Base-by-base conservation (phyloP, 2,888 invertebrate genomes). In the Vesta saturnalis region DNA sequence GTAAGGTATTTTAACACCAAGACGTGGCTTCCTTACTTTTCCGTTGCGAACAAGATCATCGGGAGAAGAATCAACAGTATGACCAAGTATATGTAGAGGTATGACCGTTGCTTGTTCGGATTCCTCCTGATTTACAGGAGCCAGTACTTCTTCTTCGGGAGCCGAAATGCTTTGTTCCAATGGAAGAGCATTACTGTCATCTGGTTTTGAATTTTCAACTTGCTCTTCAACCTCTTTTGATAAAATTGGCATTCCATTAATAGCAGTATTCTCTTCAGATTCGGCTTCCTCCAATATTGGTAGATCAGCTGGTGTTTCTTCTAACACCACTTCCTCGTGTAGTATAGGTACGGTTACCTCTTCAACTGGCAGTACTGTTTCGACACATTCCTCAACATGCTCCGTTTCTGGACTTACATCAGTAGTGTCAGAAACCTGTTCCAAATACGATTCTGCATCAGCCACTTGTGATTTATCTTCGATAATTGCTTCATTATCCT, bases 1-100 rank as follows among this genome's bases (percentile, higher is more conserved):
- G 67, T 83, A 83, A 1, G 85, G 85, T 55, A 85, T 80, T 72
- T 83, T 83, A 6, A 85, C 85, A 2, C 85, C 85, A 6, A 84
- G 74, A 54, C 85, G 77, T 3, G 85, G 85, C 74, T 85, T 85
- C 47, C 78, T 69, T 5, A 75, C 72, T 61, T 83, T 81, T 0
- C 83, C 83, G 64, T 79, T 78, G 61, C 76, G 70, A 3, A 78
- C 77, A 5, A 81, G 74, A 71, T 82, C 84, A 61, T 82, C 82
- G 5, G 79, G 74, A 0, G 85, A 84, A 73, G 84, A 83, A 2
- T 80, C 78, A 30, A 85, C 78, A 70, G 83, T 83, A 23, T 83
- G 80, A 0, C 85, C 85, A 52, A 85, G 72, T 6, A 86, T 77
- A 75, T 85, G 85, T 65, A 80, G 78, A 1, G 84, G 84, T 21